Base-by-base conservation (phyloP, 2,888 invertebrate species). In the Platerodrilus igneus region DNA sequence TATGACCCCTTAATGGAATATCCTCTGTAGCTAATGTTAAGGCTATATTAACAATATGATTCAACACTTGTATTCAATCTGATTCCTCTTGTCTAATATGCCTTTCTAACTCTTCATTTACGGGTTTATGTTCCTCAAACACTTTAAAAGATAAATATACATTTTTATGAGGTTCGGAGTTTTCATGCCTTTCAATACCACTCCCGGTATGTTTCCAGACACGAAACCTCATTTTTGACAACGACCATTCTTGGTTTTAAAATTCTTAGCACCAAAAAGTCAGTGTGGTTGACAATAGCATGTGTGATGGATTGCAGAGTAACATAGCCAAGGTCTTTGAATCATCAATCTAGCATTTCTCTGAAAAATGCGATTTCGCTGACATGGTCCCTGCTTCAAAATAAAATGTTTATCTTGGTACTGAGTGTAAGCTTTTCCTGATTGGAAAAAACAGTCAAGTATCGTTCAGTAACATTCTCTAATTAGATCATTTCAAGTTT, bases 201-300 rank as follows among this genome's bases (percentile, higher is more conserved):
- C 28, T 28, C 10, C 25, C 11, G 14, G 14, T 11, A 25, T 25
- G 3, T 11, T 25, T 25, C 25, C 25, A 25, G 8, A 13, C 8
- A 14, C 25, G 14, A 25, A 9, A 25, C 14, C 25, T 14, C 10
- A 13, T n/a, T n/a, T n/a, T n/a, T n/a, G n/a, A 4, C 3, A 14
- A 5, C 11, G 25, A 25, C 25, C 25, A 25, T 14, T 10, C 25
- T 6, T 25, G 10, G 10, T 27, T 7, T 27, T 27, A 16, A 8
- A 11, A n/a, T n/a, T 27, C 16, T 27, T 11, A 16, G 8, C 16
- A 13, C 11, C 15, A 27, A 27, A 27, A 27, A 27, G 27, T 17
- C 27, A 27, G 15, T 17, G 16, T 27, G 27, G 27, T 27, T 27
- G 11, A 14, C 27, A 27, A 15, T 15, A 27, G 9, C 27, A 27